Conservation (phyloP, 2,113 vertebrate species). For the Boulengeromyrus knoepffleri region DNA sequence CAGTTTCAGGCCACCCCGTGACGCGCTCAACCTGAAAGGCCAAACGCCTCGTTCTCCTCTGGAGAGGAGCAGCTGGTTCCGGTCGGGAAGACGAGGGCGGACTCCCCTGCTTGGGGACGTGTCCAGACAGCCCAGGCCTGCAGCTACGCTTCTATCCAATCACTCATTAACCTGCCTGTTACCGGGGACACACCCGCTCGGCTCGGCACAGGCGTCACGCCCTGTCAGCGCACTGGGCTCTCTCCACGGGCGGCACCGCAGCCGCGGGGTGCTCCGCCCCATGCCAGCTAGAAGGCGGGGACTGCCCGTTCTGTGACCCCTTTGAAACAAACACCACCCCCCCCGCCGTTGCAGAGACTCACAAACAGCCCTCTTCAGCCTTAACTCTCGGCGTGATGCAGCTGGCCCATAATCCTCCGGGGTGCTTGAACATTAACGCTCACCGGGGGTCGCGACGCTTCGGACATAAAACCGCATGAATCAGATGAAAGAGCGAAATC, state of each 20-base stretch:
- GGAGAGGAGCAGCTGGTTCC: neutral
- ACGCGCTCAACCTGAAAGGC: neutral
- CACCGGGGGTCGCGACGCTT: slow-evolving; percentile 36
- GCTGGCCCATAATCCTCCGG: slow-evolving; percentile 1
- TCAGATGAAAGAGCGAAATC: slow-evolving; percentile 44
- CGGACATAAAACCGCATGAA: slow-evolving; percentile 45
- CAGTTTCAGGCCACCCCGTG: neutral
- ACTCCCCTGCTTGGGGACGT: slow-evolving; percentile 30
- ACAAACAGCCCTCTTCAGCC: slow-evolving; percentile 14
- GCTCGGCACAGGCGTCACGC: neutral
- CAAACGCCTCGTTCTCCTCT: neutral
- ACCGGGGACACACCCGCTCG: slow-evolving; percentile 29
- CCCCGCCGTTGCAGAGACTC: neutral
- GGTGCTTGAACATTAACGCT: slow-evolving; percentile 41
- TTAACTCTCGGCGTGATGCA: neutral
- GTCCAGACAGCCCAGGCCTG: slow-evolving; percentile 39
- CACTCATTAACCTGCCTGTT: slow-evolving; percentile 34
- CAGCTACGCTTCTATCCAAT: slow-evolving; percentile 41
- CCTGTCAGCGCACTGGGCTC: neutral
- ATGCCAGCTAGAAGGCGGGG: neutral
- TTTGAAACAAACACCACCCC: slow-evolving; percentile 16
- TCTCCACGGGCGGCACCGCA: neutral
- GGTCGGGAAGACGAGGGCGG: slow-evolving; percentile 5
- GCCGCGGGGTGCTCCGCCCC: neutral
- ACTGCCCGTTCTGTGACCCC: neutral